Percentiles rank a stretch among this genome's conserved stretches.
Conservation (phyloP, 1,140 invertebrate genomes). For the Solenopsis fugax region DNA sequence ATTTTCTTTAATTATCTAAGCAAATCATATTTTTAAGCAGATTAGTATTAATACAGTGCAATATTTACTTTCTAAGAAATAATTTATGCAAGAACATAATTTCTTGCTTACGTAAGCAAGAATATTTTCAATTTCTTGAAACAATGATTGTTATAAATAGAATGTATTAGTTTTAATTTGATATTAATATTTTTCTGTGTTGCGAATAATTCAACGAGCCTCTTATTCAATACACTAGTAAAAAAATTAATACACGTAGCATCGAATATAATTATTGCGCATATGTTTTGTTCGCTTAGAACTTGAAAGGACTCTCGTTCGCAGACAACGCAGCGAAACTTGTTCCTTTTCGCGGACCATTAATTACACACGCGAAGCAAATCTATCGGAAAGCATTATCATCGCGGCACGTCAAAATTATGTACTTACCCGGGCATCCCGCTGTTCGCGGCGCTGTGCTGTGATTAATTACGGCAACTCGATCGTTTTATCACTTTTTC, state of each 20-base stretch:
- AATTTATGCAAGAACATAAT: too few species aligned
- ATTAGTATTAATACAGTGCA: too few species aligned
- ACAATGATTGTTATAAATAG: too few species aligned
- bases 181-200: too few species aligned
- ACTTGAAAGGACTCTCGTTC: not conserved
- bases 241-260: not conserved
- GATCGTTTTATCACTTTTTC: conserved; percentile 64
- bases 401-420: conserved; percentile 62
- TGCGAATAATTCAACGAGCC: not conserved
- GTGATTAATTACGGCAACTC: conserved; percentile 65
- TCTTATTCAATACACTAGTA: too few species aligned
- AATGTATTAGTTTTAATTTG: too few species aligned
- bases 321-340: conserved; percentile 13
- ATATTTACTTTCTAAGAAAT: too few species aligned
- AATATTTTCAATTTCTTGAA: too few species aligned
- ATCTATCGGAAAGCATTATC: conserved; percentile 65
- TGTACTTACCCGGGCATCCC: conserved; percentile 44
- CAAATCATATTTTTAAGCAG: too few species aligned
- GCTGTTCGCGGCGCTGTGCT: conserved; percentile 25
- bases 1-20: too few species aligned
- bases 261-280: conserved; percentile 26
- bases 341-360: conserved; percentile 58
- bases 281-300: not conserved
- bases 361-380: conserved; percentile 62
- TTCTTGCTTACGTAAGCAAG: too few species aligned